These are phyloP conservation scores for Pollimyrus isidori DNA, from an alignment of 2,113 vertebrate species.

Conservation along the genomic window DNA sequence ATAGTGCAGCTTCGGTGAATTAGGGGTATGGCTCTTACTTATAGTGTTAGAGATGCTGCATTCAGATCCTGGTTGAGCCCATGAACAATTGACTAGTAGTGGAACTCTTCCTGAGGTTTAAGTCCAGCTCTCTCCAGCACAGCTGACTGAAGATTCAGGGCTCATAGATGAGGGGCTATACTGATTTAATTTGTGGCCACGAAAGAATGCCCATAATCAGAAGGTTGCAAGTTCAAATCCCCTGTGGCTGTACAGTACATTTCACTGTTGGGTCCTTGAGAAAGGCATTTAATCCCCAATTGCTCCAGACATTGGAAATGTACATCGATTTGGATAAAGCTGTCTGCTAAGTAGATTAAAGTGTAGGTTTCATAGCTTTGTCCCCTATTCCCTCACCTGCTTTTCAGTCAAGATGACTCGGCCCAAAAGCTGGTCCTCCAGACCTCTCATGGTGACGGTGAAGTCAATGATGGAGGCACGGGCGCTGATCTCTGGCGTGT, in stretches of 20 bases:
- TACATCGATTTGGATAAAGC: background rate
- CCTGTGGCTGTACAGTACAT: background rate
- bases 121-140: background rate
- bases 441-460: slow-evolving; percentile 87
- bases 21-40: background rate
- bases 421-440: slow-evolving; percentile 91
- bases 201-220: background rate
- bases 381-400: slow-evolving; percentile 59
- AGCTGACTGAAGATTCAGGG: background rate
- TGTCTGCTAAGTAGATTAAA: background rate
- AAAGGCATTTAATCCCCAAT: background rate
- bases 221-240: background rate
- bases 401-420: slow-evolving; percentile 92
- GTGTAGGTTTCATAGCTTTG: background rate
- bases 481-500: slow-evolving; percentile 89
- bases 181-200: background rate
- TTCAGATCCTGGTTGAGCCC: background rate
- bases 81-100: background rate
- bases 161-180: background rate
- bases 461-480: slow-evolving; percentile 90
- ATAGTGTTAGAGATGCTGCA: background rate
- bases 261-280: background rate
- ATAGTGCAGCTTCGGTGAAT: background rate
- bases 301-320: background rate
- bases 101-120: background rate